Evolutionary conservation across 1,140 invertebrate species (phyloP).

Genomic region (Campoletis sonorensis): DNA sequence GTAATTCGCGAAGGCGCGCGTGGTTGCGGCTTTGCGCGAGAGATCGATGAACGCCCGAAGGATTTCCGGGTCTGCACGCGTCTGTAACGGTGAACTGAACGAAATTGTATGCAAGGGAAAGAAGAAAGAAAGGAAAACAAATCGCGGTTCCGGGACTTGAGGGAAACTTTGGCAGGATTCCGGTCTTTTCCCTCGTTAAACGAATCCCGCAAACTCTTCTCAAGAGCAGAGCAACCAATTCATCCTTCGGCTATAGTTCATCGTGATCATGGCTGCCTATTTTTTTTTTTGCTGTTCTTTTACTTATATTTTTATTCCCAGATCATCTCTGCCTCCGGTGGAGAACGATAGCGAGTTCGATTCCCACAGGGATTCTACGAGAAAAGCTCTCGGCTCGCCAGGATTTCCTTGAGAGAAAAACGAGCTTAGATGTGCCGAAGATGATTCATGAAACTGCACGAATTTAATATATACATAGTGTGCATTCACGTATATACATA

Average conservation of each 20-base stretch:
- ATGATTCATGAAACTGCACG: slow-evolving; percentile 11
- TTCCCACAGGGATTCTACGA: slow-evolving; percentile 29
- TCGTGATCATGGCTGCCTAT: background rate
- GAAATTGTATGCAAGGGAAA: slow-evolving; percentile 24
- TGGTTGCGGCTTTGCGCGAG: slow-evolving; percentile 22
- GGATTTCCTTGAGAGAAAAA: slow-evolving; percentile 13
- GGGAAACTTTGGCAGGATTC: slow-evolving; percentile 29
- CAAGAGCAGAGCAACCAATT: slow-evolving; percentile 8
- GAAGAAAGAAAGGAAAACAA: slow-evolving; percentile 12
- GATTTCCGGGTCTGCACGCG: slow-evolving; percentile 57
- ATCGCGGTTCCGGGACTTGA: slow-evolving; percentile 9
- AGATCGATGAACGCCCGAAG: slow-evolving; percentile 62
- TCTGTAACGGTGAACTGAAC: slow-evolving; percentile 25
- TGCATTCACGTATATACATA: background rate
- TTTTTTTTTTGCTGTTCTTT: no score
- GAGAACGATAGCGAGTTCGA: slow-evolving; percentile 39
- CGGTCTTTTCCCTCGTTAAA: slow-evolving; percentile 38
- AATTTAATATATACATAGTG: background rate
- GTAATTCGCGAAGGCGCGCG: slow-evolving; percentile 36
- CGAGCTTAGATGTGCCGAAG: slow-evolving; percentile 7
- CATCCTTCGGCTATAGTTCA: background rate
- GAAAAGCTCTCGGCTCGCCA: background rate
- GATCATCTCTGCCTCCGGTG: slow-evolving; percentile 1
- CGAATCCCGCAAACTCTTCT: slow-evolving; percentile 19
- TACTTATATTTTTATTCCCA: slow-evolving; percentile 1